Evolutionary conservation across 2,888 invertebrate species (phyloP).

Genomic region (Andrena fulva): DNA sequence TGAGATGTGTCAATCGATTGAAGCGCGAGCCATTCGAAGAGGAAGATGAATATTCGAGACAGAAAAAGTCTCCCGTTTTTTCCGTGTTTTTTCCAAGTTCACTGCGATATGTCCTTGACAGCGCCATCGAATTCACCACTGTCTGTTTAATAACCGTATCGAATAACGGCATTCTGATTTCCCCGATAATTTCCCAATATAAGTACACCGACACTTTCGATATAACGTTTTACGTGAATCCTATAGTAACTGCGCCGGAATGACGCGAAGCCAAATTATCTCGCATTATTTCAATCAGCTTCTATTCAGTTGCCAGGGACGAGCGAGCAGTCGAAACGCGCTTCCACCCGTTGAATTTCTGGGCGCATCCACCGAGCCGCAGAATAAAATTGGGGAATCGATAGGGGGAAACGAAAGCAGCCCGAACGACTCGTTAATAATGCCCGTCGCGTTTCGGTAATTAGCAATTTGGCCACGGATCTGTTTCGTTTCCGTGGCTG

Average conservation of each 20-base stretch:
- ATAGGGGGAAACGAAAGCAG: constrained; percentile 22
- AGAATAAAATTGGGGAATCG: constrained; percentile 43
- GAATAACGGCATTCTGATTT: too few species aligned
- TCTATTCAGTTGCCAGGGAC: neutral
- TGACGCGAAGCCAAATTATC: neutral
- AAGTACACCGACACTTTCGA: too few species aligned
- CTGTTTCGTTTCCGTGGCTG: constrained; percentile 3
- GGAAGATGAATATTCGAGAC: neutral
- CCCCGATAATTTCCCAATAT: too few species aligned
- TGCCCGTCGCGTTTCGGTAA: constrained; percentile 44
- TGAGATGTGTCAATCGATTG: neutral
- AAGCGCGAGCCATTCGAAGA: neutral
- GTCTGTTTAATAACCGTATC: too few species aligned
- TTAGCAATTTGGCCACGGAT: constrained; percentile 46
- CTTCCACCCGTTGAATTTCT: neutral
- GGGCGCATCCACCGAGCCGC: neutral
- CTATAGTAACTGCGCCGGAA: neutral
- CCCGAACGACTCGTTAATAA: constrained; percentile 45
- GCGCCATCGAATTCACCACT: too few species aligned
- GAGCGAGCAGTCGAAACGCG: neutral
- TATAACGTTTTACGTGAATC: neutral
- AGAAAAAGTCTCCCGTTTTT: neutral
- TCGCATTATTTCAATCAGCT: too few species aligned
- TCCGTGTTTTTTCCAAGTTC: neutral
- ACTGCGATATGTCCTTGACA: too few species aligned